Base-by-base conservation (phyloP, 2,888 invertebrate genomes). In the Eurytoma adleriae region DNA sequence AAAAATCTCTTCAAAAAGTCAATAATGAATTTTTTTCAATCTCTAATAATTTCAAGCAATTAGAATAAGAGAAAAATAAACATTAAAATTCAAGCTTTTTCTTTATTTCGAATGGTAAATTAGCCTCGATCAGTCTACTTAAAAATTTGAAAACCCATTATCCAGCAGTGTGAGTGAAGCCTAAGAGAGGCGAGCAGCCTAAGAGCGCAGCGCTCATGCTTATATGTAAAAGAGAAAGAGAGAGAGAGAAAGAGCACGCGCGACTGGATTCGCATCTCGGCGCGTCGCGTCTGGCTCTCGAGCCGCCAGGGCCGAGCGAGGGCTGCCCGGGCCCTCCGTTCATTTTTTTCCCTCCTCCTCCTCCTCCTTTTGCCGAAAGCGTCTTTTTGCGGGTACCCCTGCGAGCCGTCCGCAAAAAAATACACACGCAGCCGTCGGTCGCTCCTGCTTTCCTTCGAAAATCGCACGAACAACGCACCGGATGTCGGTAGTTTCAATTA, bases 361-460 rank as follows among this genome's bases (percentile, higher is more conserved):
- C 74, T 72, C 77, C 80, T 64, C 77, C 70, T 57, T 59, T 82
- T 67, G 81, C 82, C 84, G 81, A 85, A 84, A 84, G 83, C 83
- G 82, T 84, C 80, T 82, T 80, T 67, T 76, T 82, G 80, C 84
- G 50, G 48, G 7, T 40, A 5, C 18, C n/a, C 27, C 14, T 30
- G 64, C 10, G 40, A 7, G 7, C 20, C 18, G 64, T 40, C 64
- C 64, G 48, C 4, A 14, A 18, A 16, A 40, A 48, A 64, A 48
- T 62, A 56, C 2, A 18, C 4, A n/a, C 20, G 7, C 7, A 64
- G 40, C 40, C 40, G n/a, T 48, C 64, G 62, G 10, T 10, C 40
- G 7, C 40, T 24, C 1, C 24, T 1, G 24, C 24, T 40, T 40
- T 62, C 54, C 77, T 56, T 48, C 71, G 30, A 72, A 54, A 54